These are phyloP conservation scores for Eriosoma lanigerum DNA, from an alignment of 1,140 invertebrate genomes.

Conservation along the genomic window DNA sequence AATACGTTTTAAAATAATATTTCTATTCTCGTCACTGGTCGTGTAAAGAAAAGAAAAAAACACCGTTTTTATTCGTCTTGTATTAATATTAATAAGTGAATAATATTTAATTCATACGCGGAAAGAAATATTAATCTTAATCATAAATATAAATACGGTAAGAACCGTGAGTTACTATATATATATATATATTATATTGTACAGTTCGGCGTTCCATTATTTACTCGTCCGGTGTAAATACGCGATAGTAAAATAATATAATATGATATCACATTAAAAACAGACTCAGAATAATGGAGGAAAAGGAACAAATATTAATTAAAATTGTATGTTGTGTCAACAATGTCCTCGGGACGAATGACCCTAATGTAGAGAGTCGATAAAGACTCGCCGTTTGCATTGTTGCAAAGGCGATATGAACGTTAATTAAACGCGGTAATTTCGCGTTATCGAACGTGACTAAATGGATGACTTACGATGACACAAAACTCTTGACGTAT, in stretches of 20 bases:
- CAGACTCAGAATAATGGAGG: not conserved
- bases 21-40: too few species aligned
- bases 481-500: constrained; percentile 5
- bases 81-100: too few species aligned
- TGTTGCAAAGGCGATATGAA: not conserved
- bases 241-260: too few species aligned
- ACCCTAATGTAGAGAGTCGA: not conserved
- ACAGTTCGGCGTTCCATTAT: not conserved
- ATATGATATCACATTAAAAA: constrained; percentile 14
- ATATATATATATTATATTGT: too few species aligned
- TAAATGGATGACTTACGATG: not conserved
- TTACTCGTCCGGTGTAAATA: constrained; percentile 8
- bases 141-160: too few species aligned
- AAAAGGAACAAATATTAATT: constrained; percentile 28
- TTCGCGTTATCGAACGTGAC: not conserved
- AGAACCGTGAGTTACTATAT: too few species aligned
- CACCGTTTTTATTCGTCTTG: too few species aligned
- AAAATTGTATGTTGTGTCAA: not conserved
- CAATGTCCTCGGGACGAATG: not conserved
- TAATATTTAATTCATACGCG: too few species aligned
- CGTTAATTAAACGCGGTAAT: not conserved
- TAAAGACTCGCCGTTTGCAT: not conserved
- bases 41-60: too few species aligned
- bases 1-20: too few species aligned
- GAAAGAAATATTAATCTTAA: too few species aligned